These are phyloP conservation scores for Nemotelus nigrinus DNA, from an alignment of 2,888 invertebrate species.

Conservation along the genomic window DNA sequence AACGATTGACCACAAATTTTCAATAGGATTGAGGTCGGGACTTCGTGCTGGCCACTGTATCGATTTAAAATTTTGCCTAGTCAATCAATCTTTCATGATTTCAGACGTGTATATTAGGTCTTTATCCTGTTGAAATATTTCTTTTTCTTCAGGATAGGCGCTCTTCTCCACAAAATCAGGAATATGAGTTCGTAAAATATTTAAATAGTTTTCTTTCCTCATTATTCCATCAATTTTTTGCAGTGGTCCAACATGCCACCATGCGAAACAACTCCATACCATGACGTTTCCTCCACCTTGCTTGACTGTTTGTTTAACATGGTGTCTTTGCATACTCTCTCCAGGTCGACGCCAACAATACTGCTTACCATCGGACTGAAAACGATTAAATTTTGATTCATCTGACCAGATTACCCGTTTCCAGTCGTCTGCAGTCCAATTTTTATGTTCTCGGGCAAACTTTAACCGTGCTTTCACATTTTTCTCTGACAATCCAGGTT, in stretches of 20 bases:
- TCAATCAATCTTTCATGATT: slow-evolving; percentile 20
- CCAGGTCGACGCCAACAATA: slow-evolving; percentile 37
- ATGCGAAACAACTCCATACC: slow-evolving; percentile 51
- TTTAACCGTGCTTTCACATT: slow-evolving; percentile 45
- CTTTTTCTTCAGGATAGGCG: slow-evolving; percentile 3
- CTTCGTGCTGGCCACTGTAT: slow-evolving; percentile 7
- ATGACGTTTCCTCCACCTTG: slow-evolving; percentile 49
- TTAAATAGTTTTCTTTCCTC: slow-evolving; percentile 46
- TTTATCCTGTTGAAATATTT: slow-evolving; percentile 2
- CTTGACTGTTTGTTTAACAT: slow-evolving; percentile 35
- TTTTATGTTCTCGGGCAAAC: slow-evolving; percentile 38
- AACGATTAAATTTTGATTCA: slow-evolving; percentile 43
- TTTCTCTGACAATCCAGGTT: slow-evolving; percentile 42
- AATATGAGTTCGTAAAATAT: slow-evolving; percentile 43
- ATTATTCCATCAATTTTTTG: slow-evolving; percentile 41
- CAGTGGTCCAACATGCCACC: slow-evolving; percentile 47
- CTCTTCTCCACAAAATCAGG: slow-evolving; percentile 44
- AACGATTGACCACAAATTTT: slow-evolving; percentile 14
- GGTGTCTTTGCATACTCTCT: slow-evolving; percentile 12
- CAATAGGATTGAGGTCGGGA: not conserved
- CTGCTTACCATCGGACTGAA: slow-evolving; percentile 47
- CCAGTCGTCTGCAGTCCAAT: slow-evolving; percentile 44
- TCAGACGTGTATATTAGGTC: slow-evolving; percentile 18
- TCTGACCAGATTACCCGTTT: slow-evolving; percentile 48
- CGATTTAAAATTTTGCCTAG: not conserved